Percentiles rank a stretch among this genome's conserved stretches.
These are phyloP conservation scores for Galagoides demidoff DNA, from an alignment of 2,797 vertebrate genomes.

Conservation along the genomic window DNA sequence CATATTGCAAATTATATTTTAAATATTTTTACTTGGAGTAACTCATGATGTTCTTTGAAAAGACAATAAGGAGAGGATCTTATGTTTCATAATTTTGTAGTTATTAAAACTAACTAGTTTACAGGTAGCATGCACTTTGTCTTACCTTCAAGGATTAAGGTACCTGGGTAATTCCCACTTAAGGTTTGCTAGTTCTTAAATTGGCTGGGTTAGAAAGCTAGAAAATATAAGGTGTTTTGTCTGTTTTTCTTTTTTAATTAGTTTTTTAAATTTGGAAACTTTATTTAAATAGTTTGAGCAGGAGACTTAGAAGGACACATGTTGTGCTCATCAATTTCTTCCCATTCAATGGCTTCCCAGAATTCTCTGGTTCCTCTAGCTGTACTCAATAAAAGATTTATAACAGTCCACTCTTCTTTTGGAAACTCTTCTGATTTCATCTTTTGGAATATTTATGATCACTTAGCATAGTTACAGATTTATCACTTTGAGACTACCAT, in stretches of 20 bases:
- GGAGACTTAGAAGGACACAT: not conserved
- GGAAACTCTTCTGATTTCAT: conserved; percentile 21
- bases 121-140: not conserved
- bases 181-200: conserved; percentile 48
- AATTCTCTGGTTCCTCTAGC: not conserved
- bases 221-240: conserved; percentile 21
- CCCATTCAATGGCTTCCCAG: not conserved
- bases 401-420: conserved; percentile 8
- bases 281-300: conserved; percentile 41
- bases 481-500: not conserved
- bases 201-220: conserved; percentile 28
- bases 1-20: conserved; percentile 17
- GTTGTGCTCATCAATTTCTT: conserved; percentile 27
- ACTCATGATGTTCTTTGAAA: conserved; percentile 44
- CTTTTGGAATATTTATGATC: conserved; percentile 6
- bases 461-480: conserved; percentile 13
- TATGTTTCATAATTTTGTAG: conserved; percentile 24
- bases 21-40: conserved; percentile 40
- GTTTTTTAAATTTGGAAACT: conserved; percentile 48
- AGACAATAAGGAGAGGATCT: conserved; percentile 23
- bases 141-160: conserved; percentile 19
- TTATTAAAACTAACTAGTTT: conserved; percentile 19
- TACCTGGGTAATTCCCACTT: not conserved
- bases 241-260: conserved; percentile 29
- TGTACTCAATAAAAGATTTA: not conserved